phyloP scores from a whole-genome alignment of 2,113 vertebrate genomes.

The Menidia beryllina region DNA sequence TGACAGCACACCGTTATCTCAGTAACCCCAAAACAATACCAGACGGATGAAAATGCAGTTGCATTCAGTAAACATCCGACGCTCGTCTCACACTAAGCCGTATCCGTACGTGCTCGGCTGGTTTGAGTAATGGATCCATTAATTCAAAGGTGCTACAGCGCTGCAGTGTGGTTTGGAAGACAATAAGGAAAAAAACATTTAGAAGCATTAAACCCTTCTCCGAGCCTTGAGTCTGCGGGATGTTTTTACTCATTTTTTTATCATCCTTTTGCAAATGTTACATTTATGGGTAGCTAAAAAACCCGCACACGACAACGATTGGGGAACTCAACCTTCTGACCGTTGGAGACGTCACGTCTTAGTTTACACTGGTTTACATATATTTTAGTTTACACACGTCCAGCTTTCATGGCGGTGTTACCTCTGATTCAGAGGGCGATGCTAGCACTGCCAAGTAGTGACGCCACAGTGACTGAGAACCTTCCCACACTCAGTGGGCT shows the following conservation, averaged over 20 bases:
- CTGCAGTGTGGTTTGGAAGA: not conserved
- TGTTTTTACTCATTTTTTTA: not conserved
- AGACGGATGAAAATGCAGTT: not conserved
- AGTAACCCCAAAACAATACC: constrained; percentile 19
- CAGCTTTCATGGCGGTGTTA: no score
- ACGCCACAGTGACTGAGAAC: constrained; percentile 41
- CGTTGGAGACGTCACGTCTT: no score
- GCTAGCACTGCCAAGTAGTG: constrained; percentile 14
- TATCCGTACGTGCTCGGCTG: not conserved
- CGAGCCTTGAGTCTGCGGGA: not conserved
- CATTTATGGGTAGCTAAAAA: no score
- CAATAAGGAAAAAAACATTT: not conserved
- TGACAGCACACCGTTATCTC: constrained; percentile 2
- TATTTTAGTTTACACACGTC: no score
- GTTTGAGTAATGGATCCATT: not conserved
- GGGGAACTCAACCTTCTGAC: no score
- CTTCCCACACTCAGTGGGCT: constrained; percentile 50
- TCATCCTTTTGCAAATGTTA: not conserved
- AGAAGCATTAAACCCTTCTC: not conserved
- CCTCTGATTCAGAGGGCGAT: constrained; percentile 42
- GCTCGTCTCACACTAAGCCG: not conserved
- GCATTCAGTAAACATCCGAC: not conserved
- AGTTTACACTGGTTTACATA: no score
- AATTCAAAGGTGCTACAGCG: not conserved
- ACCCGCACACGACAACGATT: no score